Evolutionary conservation across 1,140 invertebrate species (phyloP), one percentile per base, ranked within the genome.

Genomic region (Aphelenchoides avenae): DNA sequence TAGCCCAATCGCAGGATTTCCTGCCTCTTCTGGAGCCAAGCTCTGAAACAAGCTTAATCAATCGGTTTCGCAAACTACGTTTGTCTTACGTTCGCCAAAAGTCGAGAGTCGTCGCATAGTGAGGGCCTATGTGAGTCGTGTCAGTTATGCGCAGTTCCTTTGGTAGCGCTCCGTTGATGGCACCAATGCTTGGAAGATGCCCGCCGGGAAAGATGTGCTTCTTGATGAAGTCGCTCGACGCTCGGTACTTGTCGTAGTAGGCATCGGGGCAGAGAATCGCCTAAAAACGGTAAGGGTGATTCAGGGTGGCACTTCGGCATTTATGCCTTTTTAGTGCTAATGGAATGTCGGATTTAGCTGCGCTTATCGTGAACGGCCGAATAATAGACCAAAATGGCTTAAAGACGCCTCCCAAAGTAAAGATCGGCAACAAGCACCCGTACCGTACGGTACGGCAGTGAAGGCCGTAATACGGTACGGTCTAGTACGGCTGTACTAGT

Each of bases 191-290:
- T 5, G 46, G 56, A 24, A 9, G 26, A 26, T 49, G 59, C 18
- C 11, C 66, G 24, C 66, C 66, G 30, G 66, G 66, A 42, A 69
- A 69, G 41, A 69, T 69, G 58, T 69, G 56, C 52, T 69, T 69
- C 50, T 66, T 69, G 15, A 69, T 69, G 50, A 69, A 69, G 46
- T 69, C 66, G 20, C 49, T 53, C 20, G 56, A 61, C 3, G 41
- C 43, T 30, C 56, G 46, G 41, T 71, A 71, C 22, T 52, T 39
- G 15, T 69, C 66, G 41, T 69, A 69, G 18, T 61, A 49, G 13
- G 42, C 62, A 37, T 69, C 67, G 20, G 56, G 64, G 46, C 66
- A 70, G 46, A 52, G 44, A 30, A 69, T 69, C 22, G 56, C 60
- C 66, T 70, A 37, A 52, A 65, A 9, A n/a, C n/a, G n/a, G n/a